Percentiles rank a stretch among this genome's conserved stretches.
Evolutionary conservation across 2,797 vertebrate genomes (phyloP).

Genomic region (Dromococcyx pavoninus): DNA sequence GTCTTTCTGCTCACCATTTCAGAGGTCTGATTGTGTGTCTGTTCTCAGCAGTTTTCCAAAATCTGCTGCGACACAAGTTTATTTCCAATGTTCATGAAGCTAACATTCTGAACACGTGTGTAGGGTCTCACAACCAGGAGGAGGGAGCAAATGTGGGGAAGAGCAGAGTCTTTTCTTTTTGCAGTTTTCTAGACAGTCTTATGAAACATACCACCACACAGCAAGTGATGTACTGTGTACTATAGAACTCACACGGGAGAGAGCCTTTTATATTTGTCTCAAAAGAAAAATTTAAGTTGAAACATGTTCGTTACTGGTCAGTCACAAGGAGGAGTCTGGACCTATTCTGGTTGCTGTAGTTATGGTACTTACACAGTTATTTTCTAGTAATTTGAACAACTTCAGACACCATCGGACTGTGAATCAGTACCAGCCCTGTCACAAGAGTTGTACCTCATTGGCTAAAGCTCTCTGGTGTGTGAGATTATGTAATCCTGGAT

Average conservation of each 20-base stretch:
- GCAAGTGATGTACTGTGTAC: neutral
- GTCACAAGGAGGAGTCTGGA: neutral
- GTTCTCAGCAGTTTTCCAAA: neutral
- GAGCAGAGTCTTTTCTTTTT: neutral
- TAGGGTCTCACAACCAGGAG: neutral
- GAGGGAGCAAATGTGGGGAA: neutral
- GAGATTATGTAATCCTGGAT: neutral
- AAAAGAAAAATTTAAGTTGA: neutral
- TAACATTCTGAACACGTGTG: neutral
- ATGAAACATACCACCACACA: neutral
- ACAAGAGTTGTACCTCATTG: neutral
- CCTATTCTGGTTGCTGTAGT: neutral
- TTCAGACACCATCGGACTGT: neutral
- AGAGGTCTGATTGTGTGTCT: neutral
- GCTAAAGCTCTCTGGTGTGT: neutral
- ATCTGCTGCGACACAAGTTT: neutral
- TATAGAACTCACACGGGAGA: neutral
- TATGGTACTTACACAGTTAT: neutral
- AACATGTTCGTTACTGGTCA: neutral
- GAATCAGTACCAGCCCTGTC: neutral
- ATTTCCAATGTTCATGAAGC: neutral
- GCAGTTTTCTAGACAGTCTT: neutral
- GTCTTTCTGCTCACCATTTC: neutral
- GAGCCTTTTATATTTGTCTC: neutral
- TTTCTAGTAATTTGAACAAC: neutral